Base-by-base conservation (phyloP, 2,797 vertebrate species). In the Rachycentron canadum region DNA sequence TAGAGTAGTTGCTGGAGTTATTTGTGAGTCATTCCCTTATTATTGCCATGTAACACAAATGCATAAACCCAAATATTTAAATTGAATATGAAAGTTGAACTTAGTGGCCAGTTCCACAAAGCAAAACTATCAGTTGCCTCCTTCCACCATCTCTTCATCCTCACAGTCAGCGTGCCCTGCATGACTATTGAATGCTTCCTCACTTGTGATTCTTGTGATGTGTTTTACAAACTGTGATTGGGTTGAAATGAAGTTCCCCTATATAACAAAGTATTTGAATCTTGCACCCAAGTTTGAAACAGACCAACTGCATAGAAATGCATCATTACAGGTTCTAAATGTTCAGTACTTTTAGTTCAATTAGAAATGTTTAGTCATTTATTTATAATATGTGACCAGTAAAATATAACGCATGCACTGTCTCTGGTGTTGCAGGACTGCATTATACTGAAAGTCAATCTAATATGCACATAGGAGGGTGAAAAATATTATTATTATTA, bases 151-250 rank as follows among this genome's bases (percentile, higher is more conserved):
- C 92, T 93, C 90, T 69, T 91, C 88, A 91, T 90, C 89, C 90
- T 94, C 92, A 93, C 87, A 81, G 79, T 93, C 82, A 84, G 91
- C 81, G 76, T 90, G 76, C 68, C 87, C 78, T 93, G 95, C 95
- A 96, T 95, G 95, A 90, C 45, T 86, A 81, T 79, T 90, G 84
- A 90, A 92, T 93, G 91, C 91, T 85, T 92, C 84, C 88, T 91
- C 89, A 88, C 91, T 89, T 93, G 92, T 95, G 89, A 91, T 93
- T 89, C 69, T 80, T 88, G 92, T 95, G 91, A 86, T 89, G 76
- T 86, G 88, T 92, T 82, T 79, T 89, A 53, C 34, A 82, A 73
- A 80, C 45, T 89, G 84, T 89, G 85, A 74, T 76, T 88, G 75
- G 65, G 12, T 89, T 81, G 64, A 73, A 69, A 28, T 78, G 74